phyloP scores from a whole-genome alignment of 1,140 invertebrate genomes.

The Lethrus apterus region DNA sequence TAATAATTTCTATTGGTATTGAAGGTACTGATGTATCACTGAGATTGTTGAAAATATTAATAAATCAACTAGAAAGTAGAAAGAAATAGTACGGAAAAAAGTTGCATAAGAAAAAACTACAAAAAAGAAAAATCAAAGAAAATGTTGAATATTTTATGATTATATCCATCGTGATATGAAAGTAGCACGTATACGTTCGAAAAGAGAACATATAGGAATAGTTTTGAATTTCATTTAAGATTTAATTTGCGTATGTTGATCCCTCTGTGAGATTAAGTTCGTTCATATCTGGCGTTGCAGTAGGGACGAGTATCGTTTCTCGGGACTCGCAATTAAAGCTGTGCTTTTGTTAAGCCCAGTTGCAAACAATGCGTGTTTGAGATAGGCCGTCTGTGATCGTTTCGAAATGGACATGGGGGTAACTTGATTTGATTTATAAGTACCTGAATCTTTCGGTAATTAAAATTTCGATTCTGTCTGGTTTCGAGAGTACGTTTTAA shows the following conservation, averaged over 20 bases:
- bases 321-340: constrained; percentile 26
- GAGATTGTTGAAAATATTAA: no score
- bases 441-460: constrained; percentile 33
- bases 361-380: constrained; percentile 30
- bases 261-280: constrained; percentile 25
- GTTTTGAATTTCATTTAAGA: constrained; percentile 45
- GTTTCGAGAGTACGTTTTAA: no score
- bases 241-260: constrained; percentile 40
- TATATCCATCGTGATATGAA: no score
- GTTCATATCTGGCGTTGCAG: constrained; percentile 1
- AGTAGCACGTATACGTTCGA: no score
- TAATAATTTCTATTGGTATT: no score
- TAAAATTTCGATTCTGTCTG: constrained; percentile 35
- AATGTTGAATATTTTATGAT: no score
- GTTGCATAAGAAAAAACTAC: no score
- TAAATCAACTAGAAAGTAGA: no score
- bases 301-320: constrained; percentile 3
- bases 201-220: no score
- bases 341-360: constrained; percentile 28
- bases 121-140: no score
- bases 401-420: constrained; percentile 26
- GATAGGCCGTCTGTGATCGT: constrained; percentile 26
- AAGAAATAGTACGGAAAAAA: no score
- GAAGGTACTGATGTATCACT: no score
- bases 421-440: constrained; percentile 31